Conservation (phyloP, 2,113 vertebrate genomes). For the Ailuropoda melanoleuca region DNA sequence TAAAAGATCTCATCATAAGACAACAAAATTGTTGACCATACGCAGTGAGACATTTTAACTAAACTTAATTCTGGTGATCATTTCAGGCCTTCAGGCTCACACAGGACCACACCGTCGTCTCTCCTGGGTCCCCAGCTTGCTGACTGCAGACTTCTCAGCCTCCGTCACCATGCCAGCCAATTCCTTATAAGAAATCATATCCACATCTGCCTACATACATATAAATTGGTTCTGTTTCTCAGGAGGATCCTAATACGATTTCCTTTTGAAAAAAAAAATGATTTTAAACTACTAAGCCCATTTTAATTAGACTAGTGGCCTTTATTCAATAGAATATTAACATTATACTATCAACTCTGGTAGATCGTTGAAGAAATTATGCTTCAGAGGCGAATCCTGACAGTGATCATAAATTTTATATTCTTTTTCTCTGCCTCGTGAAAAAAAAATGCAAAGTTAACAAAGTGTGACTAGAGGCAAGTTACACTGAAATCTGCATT, state of each 20-base stretch:
- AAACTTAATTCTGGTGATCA: neutral
- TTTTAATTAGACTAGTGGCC: neutral
- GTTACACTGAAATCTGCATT: neutral
- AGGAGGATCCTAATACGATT: neutral
- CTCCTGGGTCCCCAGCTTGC: neutral
- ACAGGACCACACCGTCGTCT: neutral
- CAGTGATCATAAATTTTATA: neutral
- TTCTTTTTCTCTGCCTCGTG: neutral
- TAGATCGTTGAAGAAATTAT: neutral
- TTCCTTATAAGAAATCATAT: neutral
- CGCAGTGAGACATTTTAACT: neutral
- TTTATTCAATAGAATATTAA: conserved; percentile 1
- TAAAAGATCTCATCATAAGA: neutral
- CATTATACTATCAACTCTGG: neutral
- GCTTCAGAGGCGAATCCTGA: neutral
- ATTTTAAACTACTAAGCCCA: neutral
- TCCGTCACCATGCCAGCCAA: neutral
- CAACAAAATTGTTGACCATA: neutral
- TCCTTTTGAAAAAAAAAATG: neutral
- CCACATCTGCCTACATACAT: neutral
- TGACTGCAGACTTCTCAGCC: neutral
- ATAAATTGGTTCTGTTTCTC: neutral
- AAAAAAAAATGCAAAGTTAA: neutral
- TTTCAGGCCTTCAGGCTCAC: neutral
- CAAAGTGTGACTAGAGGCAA: neutral